Percentiles rank a stretch among this genome's conserved stretches.
Evolutionary conservation across 2,113 vertebrate genomes (phyloP).

Genomic region (Dissostichus mawsoni): DNA sequence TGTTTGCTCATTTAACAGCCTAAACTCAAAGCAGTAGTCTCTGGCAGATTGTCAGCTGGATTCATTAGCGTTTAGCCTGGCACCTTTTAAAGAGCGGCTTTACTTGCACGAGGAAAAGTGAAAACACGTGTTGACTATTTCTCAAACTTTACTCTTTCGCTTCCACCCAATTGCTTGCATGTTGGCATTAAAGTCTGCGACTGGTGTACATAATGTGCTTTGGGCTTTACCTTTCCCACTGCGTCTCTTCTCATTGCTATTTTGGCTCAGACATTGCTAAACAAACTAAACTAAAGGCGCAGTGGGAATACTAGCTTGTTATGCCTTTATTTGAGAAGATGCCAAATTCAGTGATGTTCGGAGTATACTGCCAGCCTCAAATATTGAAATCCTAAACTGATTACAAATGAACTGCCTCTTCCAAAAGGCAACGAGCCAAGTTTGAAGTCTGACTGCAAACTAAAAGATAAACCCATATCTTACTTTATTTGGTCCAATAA

Average conservation of each 20-base stretch:
- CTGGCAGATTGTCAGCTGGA: slow-evolving; percentile 29
- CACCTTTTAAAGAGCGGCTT: neutral
- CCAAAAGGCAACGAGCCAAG: slow-evolving; percentile 43
- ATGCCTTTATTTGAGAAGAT: slow-evolving; percentile 54
- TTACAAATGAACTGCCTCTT: slow-evolving; percentile 61
- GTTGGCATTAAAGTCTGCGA: neutral
- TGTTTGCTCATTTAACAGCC: slow-evolving; percentile 11
- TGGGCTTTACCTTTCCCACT: slow-evolving; percentile 1
- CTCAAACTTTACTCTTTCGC: neutral
- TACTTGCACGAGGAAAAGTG: slow-evolving; percentile 6
- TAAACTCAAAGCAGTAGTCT: neutral
- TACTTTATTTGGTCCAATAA: slow-evolving; percentile 52
- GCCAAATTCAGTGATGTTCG: slow-evolving; percentile 65
- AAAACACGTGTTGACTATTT: no score
- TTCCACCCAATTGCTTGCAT: neutral
- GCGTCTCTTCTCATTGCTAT: neutral
- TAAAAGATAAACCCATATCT: slow-evolving; percentile 51
- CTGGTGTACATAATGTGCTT: neutral
- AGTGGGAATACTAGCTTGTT: slow-evolving; percentile 11
- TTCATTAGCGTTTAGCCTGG: slow-evolving; percentile 10
- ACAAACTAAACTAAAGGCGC: slow-evolving; percentile 27
- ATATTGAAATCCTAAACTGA: slow-evolving; percentile 52
- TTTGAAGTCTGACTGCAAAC: slow-evolving; percentile 35
- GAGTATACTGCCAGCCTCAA: slow-evolving; percentile 37
- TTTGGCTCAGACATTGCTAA: slow-evolving; percentile 34